These are phyloP conservation scores for Dione juno DNA, from an alignment of 2,888 invertebrate species.

Conservation along the genomic window DNA sequence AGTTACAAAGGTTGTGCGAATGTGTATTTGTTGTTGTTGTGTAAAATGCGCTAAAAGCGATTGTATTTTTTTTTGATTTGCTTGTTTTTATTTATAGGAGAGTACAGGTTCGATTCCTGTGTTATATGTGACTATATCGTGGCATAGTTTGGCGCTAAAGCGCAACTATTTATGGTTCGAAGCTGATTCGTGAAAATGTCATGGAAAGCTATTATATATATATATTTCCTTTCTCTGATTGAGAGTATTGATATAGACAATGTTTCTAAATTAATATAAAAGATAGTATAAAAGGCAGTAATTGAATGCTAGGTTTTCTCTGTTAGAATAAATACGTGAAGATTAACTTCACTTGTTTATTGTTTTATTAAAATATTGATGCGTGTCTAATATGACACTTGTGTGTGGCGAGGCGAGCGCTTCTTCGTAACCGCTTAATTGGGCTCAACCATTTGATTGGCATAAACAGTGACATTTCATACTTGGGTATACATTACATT, in stretches of 20 bases:
- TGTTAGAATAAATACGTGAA: too few relatives aligned
- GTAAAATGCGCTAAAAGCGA: background rate
- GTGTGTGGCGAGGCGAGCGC: conserved; percentile 10
- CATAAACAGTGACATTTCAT: conserved; percentile 24
- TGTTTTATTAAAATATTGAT: background rate
- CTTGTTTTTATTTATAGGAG: background rate
- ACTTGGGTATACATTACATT: background rate
- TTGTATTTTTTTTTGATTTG: background rate
- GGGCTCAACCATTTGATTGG: conserved; percentile 24
- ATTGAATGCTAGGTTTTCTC: too few relatives aligned
- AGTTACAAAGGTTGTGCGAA: background rate
- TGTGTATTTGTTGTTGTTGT: background rate
- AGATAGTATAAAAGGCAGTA: too few relatives aligned
- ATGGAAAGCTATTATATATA: too few relatives aligned
- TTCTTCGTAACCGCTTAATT: conserved; percentile 24
- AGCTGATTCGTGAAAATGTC: too few relatives aligned
- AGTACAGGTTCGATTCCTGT: background rate
- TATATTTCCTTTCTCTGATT: too few relatives aligned
- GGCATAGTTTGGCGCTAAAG: background rate
- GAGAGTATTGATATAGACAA: too few relatives aligned
- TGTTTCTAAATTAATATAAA: too few relatives aligned
- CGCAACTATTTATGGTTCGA: too few relatives aligned
- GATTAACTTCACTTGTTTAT: too few relatives aligned
- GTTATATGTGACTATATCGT: background rate
- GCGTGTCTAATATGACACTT: conserved; percentile 3